phyloP scores from a whole-genome alignment of 2,113 vertebrate genomes.

The rat (Rattus norvegicus) region DNA sequence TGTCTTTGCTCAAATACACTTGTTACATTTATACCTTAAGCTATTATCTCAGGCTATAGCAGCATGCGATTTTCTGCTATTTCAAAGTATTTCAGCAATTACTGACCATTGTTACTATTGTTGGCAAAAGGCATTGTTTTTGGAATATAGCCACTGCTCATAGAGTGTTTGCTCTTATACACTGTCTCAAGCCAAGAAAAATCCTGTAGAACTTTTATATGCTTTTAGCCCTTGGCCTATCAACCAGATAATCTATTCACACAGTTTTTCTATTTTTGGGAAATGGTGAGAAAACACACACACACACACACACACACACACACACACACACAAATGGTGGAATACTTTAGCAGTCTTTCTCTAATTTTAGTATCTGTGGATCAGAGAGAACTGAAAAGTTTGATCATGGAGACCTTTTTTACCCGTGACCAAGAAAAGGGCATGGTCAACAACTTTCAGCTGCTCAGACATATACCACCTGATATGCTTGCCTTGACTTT shows the following conservation, averaged over 20 bases:
- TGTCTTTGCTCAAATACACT: not conserved
- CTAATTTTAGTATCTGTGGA: not conserved
- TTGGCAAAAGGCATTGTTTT: not conserved
- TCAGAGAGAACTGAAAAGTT: not conserved
- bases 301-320: too few relatives aligned
- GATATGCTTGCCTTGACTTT: not conserved
- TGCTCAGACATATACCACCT: fast-evolving
- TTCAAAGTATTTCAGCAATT: not conserved
- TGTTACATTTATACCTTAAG: not conserved
- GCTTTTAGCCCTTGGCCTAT: not conserved
- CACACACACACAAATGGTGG: not conserved
- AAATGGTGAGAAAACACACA: not conserved
- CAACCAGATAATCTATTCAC: not conserved
- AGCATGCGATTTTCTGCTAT: not conserved
- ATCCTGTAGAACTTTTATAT: not conserved
- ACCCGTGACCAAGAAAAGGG: not conserved
- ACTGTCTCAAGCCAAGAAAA: not conserved
- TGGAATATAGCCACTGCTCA: not conserved
- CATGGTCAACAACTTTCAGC: not conserved
- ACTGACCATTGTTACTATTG: not conserved
- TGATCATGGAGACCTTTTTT: not conserved
- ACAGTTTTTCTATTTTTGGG: not conserved
- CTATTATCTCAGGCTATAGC: not conserved
- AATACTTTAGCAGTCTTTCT: not conserved
- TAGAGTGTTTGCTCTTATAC: not conserved